Evolutionary conservation across 2,888 invertebrate species (phyloP), one percentile per base, ranked within the genome.

Genomic region (Agrochola lychnidis): DNA sequence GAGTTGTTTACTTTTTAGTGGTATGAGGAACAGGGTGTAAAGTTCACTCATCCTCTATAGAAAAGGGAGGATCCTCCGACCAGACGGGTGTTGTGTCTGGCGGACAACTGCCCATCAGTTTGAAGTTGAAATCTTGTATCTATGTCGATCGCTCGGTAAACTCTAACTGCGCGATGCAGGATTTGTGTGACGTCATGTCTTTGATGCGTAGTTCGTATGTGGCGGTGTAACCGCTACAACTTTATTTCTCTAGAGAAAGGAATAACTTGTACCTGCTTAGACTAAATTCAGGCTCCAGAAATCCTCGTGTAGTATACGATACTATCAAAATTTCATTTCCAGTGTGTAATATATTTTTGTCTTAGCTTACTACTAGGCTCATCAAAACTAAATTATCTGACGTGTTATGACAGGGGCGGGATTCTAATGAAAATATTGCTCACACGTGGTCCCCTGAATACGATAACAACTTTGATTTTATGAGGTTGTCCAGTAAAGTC

Each of bases 371-470:
- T 68, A 63, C 57, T 57, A 6, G 25, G 51, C 62, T 48, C 66
- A 72, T 77, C 74, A 70, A 75, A 77, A 68, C 22, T 81, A 69
- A 86, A 78, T 83, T 83, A 86, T 79, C 25, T 78, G 89, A 81
- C 82, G 71, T 82, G 85, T 83, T 83, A 85, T 83, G 83, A 83
- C 62, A 79, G 51, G 76, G n/a, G 59, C 48, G 59, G 78, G 70
- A 79, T 75, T 64, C 10, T 78, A 85, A 87, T 84, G 61, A 90
- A 90, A 86, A 87, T 88, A 90, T 85, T 70, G 51, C 75, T 45
- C 45, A 53, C 82, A 86, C 85, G 76, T 86, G 78, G 53, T 69
- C 25, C 14, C 16, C n/a, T 56, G 57, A 22, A n/a, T 5, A 12
- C 30, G 12, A 25, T 53, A 36, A 40, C 56, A 40, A 68, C 57